These are phyloP conservation scores for Ptychoptera albimana DNA, from an alignment of 2,888 invertebrate genomes.

Conservation along the genomic window DNA sequence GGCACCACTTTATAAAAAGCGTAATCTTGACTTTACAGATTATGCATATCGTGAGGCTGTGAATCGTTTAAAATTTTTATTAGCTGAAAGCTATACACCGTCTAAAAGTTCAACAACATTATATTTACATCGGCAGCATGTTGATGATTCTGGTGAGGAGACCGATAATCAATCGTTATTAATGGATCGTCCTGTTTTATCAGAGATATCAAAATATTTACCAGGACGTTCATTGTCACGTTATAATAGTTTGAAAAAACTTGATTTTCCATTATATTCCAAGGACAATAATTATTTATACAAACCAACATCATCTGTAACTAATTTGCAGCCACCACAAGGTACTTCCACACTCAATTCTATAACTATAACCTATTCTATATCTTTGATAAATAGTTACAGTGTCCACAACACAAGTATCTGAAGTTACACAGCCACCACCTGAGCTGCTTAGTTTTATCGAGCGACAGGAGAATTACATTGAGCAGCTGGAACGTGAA, in stretches of 20 bases:
- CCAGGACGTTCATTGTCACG: slow-evolving; percentile 20
- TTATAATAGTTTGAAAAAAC: slow-evolving; percentile 1
- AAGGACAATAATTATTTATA: neutral
- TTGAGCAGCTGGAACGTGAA: slow-evolving; percentile 71
- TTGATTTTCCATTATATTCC: neutral
- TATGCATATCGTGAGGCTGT: slow-evolving; percentile 74
- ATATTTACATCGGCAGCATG: slow-evolving; percentile 18
- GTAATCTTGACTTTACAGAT: slow-evolving; percentile 65
- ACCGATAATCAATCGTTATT: slow-evolving; percentile 34
- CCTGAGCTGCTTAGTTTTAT: slow-evolving; percentile 64
- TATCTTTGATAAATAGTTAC: slow-evolving; percentile 13
- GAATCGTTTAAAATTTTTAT: slow-evolving; percentile 54
- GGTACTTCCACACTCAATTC: neutral
- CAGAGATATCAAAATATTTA: slow-evolving; percentile 30
- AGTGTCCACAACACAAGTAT: slow-evolving; percentile 22
- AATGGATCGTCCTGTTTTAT: slow-evolving; percentile 26
- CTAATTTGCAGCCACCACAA: neutral
- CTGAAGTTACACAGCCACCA: slow-evolving; percentile 33
- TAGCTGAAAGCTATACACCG: slow-evolving; percentile 57
- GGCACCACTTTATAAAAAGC: slow-evolving; percentile 29
- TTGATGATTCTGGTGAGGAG: slow-evolving; percentile 40
- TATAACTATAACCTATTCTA: neutral
- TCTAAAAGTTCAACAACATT: slow-evolving; percentile 14
- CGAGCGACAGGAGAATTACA: slow-evolving; percentile 74
- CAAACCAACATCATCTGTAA: neutral